Conservation (phyloP, 2,797 vertebrate species). For the Cossypha polioptera region DNA sequence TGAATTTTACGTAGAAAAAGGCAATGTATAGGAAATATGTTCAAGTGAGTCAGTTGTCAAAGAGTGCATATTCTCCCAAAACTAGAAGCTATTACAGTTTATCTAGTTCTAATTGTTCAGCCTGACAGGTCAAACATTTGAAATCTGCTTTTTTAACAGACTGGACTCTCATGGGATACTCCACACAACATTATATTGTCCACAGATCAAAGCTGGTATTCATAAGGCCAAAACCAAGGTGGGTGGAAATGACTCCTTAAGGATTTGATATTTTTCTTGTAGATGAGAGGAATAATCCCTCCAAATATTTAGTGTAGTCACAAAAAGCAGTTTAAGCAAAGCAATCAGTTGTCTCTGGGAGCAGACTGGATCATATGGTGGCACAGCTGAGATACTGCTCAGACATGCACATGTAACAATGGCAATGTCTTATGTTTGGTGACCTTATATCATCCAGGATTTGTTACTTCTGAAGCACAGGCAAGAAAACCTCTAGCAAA, state of each 20-base stretch:
- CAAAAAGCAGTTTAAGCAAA: not conserved
- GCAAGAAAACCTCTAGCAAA: not conserved
- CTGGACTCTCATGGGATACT: not conserved
- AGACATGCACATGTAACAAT: fast-evolving
- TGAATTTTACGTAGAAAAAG: not conserved
- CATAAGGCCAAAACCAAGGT: not conserved
- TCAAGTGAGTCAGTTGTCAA: not conserved
- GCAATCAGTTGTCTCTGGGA: not conserved
- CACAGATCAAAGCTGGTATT: not conserved
- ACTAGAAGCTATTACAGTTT: not conserved
- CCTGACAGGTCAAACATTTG: not conserved
- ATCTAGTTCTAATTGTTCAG: not conserved
- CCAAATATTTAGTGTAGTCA: not conserved
- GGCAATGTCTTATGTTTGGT: not conserved
- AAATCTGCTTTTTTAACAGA: not conserved
- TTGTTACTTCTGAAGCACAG: not conserved
- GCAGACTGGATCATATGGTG: not conserved
- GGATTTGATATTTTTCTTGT: not conserved
- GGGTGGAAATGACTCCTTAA: not conserved
- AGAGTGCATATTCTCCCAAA: not conserved
- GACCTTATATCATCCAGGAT: not conserved
- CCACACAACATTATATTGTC: not conserved
- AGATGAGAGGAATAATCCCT: not conserved
- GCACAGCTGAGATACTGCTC: not conserved
- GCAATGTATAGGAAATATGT: not conserved